Percentiles rank a stretch among this genome's conserved stretches.
Conservation (phyloP, 2,888 invertebrate genomes). For the Drosophila neoperkinsi region DNA sequence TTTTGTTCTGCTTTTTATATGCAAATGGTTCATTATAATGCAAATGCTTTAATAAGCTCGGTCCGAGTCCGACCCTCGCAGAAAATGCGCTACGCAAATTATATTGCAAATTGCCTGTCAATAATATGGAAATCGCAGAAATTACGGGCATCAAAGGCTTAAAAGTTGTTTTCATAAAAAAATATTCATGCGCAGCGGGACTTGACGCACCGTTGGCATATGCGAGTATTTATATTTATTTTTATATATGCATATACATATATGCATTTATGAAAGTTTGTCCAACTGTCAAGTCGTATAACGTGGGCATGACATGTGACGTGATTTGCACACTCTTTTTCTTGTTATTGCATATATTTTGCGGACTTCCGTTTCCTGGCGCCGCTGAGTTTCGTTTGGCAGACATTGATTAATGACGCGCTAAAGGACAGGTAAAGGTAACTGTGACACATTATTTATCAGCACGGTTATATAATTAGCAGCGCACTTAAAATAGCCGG, state of each 20-base stretch:
- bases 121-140: constrained; percentile 63
- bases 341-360: constrained; percentile 50
- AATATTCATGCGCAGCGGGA: constrained; percentile 30
- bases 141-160: constrained; percentile 56
- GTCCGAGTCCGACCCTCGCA: constrained; percentile 32
- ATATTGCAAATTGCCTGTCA: constrained; percentile 68
- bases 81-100: constrained; percentile 42
- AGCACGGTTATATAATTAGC: constrained; percentile 65
- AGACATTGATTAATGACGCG: constrained; percentile 72
- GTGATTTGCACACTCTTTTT: constrained; percentile 59
- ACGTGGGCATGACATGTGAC: constrained; percentile 40
- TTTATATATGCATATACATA: constrained; percentile 14
- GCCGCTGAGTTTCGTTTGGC: constrained; percentile 63
- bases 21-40: constrained; percentile 52
- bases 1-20: constrained; percentile 30
- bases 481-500: constrained; percentile 43
- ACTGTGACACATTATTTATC: constrained; percentile 73
- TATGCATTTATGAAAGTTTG: constrained; percentile 32
- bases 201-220: neutral
- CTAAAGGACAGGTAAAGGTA: constrained; percentile 67
- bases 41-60: constrained; percentile 41
- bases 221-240: constrained; percentile 23
- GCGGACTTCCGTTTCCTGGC: constrained; percentile 70
- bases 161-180: constrained; percentile 17
- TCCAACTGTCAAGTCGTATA: constrained; percentile 51